Conservation (phyloP, 2,888 invertebrate species). For the Pseudanteris insignis region DNA sequence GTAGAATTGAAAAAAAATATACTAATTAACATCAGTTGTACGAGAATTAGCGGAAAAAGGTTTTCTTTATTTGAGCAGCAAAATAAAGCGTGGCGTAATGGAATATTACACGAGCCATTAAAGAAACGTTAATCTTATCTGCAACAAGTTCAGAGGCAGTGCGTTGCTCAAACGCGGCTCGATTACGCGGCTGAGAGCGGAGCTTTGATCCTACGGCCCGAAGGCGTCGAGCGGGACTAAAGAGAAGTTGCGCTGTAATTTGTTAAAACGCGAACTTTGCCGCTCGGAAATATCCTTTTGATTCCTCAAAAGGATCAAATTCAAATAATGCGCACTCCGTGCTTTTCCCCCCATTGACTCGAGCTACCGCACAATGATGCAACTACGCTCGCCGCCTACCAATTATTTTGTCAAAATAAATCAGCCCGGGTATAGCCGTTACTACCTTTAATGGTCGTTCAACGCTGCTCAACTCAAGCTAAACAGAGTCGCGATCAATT, state of each 20-base stretch:
- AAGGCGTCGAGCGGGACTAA: slow-evolving; percentile 42
- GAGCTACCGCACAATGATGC: slow-evolving; percentile 18
- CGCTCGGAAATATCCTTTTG: slow-evolving; percentile 41
- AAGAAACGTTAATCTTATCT: slow-evolving; percentile 65
- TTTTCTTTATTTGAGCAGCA: slow-evolving; percentile 29
- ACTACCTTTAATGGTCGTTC: slow-evolving; percentile 1
- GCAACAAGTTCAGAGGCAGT: slow-evolving; percentile 61
- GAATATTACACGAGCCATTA: slow-evolving; percentile 66
- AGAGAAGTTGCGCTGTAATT: slow-evolving; percentile 53
- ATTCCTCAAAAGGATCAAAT: slow-evolving; percentile 43
- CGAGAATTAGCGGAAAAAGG: too few relatives aligned
- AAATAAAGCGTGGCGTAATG: slow-evolving; percentile 53
- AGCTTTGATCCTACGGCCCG: slow-evolving; percentile 60
- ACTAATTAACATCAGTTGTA: too few relatives aligned
- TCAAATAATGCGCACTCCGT: slow-evolving; percentile 22
- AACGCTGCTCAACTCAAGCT: too few relatives aligned
- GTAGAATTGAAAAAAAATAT: too few relatives aligned
- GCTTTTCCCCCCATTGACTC: slow-evolving; percentile 25
- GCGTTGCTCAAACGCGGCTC: slow-evolving; percentile 53
- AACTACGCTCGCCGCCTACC: slow-evolving; percentile 10
- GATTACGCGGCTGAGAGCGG: slow-evolving; percentile 53
- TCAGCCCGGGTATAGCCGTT: slow-evolving; percentile 13
- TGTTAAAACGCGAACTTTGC: slow-evolving; percentile 60
- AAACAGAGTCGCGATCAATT: background rate
- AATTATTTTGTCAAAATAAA: slow-evolving; percentile 27